phyloP scores from a whole-genome alignment of 2,797 vertebrate genomes.

The Poecilia picta region DNA sequence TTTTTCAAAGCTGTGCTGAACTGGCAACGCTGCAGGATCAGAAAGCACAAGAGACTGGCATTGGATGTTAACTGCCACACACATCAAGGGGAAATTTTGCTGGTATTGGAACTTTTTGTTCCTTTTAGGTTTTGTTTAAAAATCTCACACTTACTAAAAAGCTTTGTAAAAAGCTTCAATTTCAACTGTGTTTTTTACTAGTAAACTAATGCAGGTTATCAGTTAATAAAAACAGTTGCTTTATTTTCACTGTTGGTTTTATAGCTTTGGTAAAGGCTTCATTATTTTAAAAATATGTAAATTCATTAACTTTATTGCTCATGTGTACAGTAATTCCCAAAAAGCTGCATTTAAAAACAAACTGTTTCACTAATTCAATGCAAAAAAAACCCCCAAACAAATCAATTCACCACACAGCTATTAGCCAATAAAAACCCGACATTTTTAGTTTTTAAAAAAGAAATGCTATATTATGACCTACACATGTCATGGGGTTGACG shows the following conservation, averaged over 20 bases:
- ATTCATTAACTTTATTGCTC: neutral
- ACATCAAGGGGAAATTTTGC: neutral
- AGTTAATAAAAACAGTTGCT: neutral
- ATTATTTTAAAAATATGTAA: neutral
- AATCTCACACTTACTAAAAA: neutral
- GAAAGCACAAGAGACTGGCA: slow-evolving; percentile 2
- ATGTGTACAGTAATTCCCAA: neutral
- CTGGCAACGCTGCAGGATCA: slow-evolving; percentile 30
- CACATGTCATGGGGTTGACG: neutral
- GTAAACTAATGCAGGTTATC: neutral
- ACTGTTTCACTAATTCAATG: neutral
- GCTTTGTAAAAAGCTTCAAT: neutral
- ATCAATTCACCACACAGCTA: neutral
- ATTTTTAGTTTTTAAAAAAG: neutral
- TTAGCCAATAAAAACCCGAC: neutral
- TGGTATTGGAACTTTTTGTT: neutral
- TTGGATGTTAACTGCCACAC: neutral
- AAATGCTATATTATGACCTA: neutral
- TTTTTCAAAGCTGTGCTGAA: slow-evolving; percentile 33
- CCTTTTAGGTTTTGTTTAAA: neutral
- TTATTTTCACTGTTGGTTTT: neutral
- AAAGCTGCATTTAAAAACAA: neutral
- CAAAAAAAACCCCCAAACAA: neutral
- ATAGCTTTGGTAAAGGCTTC: neutral
- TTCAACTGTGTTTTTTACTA: neutral